Percentiles rank a stretch among this genome's conserved stretches.
phyloP scores from a whole-genome alignment of 2,113 vertebrate species.

The Callithrix jacchus region DNA sequence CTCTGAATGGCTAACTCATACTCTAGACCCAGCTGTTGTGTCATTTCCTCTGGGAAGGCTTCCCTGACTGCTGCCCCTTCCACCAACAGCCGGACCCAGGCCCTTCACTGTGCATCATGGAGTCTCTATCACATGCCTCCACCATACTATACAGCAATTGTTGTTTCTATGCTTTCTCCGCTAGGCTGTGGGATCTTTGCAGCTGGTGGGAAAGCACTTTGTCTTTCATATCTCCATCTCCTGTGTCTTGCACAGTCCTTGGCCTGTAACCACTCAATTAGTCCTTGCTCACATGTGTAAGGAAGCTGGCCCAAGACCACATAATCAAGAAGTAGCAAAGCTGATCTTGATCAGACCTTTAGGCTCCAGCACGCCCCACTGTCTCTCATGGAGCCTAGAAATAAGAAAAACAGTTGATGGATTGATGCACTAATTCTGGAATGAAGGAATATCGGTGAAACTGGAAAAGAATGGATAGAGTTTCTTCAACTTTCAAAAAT shows the following conservation, averaged over 20 bases:
- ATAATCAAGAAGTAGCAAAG: not conserved
- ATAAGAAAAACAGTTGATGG: not conserved
- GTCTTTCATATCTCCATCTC: not conserved
- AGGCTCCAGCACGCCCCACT: not conserved
- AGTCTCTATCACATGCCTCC: not conserved
- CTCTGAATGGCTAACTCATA: not conserved
- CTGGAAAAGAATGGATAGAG: not conserved
- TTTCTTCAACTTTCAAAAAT: not conserved
- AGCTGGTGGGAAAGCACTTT: not conserved
- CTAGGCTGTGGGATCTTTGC: not conserved
- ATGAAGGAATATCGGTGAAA: not conserved
- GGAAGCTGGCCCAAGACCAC: not conserved
- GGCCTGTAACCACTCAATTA: not conserved
- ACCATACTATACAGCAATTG: no score
- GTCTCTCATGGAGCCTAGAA: not conserved
- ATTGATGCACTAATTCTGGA: not conserved
- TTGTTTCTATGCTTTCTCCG: no score
- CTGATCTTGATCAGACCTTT: not conserved
- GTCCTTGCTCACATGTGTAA: not conserved
- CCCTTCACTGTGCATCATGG: not conserved
- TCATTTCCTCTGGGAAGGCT: not conserved
- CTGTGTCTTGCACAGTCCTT: not conserved
- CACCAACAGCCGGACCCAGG: not conserved
- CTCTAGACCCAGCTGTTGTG: not conserved
- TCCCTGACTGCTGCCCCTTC: not conserved